These are phyloP conservation scores for Etia nguti DNA, from an alignment of 2,113 vertebrate species.

Conservation along the genomic window DNA sequence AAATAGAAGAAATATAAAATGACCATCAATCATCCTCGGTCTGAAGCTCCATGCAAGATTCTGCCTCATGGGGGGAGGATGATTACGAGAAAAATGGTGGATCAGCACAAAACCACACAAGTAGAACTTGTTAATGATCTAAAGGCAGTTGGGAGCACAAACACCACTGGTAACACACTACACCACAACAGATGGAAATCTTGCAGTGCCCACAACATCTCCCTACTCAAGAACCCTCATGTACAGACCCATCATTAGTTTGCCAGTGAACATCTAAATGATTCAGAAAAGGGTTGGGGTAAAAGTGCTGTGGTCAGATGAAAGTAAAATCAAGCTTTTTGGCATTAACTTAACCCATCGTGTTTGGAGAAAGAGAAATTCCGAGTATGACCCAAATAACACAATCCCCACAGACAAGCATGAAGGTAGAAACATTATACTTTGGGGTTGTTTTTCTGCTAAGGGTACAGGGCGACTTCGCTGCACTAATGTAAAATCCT, in stretches of 20 bases:
- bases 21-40: background rate
- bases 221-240: background rate
- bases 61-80: background rate
- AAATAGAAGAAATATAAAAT: background rate
- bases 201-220: background rate
- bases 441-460: background rate
- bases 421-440: background rate
- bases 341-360: accelerated
- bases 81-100: background rate
- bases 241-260: background rate
- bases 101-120: background rate
- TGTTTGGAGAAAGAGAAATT: background rate
- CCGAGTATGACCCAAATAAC: background rate
- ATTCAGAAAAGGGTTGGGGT: background rate
- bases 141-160: background rate
- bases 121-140: background rate
- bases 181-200: accelerated
- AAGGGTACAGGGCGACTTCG: accelerated
- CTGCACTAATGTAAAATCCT: background rate
- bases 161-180: background rate
- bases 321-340: background rate
- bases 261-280: background rate
- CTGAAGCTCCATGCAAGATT: background rate
- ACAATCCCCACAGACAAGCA: background rate
- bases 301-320: background rate